Evolutionary conservation across 2,113 vertebrate species (phyloP).

Genomic region (Sapayoa aenigma): DNA sequence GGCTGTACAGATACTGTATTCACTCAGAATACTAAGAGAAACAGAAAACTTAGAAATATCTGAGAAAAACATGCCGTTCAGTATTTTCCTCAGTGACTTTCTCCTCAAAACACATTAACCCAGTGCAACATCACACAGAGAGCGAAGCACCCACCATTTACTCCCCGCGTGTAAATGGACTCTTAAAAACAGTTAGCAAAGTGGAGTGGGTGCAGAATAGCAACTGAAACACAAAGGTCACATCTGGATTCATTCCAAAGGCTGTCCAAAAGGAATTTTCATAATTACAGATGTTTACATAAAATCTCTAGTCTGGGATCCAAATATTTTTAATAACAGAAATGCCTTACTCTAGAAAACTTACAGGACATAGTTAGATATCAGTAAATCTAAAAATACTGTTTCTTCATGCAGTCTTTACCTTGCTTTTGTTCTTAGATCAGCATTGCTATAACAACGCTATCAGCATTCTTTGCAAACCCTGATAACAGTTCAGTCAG

Average conservation of each 20-base stretch:
- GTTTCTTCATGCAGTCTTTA: neutral
- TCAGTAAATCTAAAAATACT: neutral
- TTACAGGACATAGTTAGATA: neutral
- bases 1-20: neutral
- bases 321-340: neutral
- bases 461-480: neutral
- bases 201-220: neutral
- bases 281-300: neutral
- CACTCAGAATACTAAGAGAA: neutral
- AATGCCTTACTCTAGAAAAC: neutral
- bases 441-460: neutral
- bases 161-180: neutral
- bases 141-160: neutral
- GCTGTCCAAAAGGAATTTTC: neutral
- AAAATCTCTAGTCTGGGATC: neutral
- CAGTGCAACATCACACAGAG: neutral
- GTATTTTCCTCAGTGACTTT: neutral
- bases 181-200: fast-evolving
- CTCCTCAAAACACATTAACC: neutral
- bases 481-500: neutral
- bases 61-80: neutral
- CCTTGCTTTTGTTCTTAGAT: neutral
- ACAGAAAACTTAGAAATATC: neutral
- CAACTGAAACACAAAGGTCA: neutral
- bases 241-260: neutral